Base-by-base conservation (phyloP, 2,113 vertebrate species). In the Cryptomyrus ogoouensis region DNA sequence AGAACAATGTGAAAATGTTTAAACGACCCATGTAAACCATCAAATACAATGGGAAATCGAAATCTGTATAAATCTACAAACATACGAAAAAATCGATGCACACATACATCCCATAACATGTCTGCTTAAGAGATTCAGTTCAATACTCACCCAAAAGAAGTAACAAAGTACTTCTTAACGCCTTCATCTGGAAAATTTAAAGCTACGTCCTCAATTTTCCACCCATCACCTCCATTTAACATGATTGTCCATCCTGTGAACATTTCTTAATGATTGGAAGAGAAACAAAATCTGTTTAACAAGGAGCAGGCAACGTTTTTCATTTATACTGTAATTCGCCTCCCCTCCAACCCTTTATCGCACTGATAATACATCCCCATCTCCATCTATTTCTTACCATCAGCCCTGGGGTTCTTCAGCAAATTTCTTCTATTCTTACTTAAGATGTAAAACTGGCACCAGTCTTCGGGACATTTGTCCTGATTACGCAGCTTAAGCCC, bases 351-450 rank as follows among this genome's bases (percentile, higher is more conserved):
- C n/a, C 1, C 10, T 19, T 35, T 31, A 13, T 4, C 50, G 19
- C 52, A 1, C 62, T 66, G n/a, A 27, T 12, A 66, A 27, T 62
- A n/a, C n/a, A 66, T 27, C 24, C 24, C 8, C n/a, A 66, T 66
- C 58, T 66, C 58, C 80, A 31, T 83, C 58, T 6, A 15, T 31
- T 13, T 62, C 92, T 93, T 90, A 96, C 96, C 46, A 88, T 95
- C 92, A 5, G 90, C 96, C 58, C 77, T 92, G 0, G 96, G 89
- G 56, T 96, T 96, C 90, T 93, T 95, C n/a, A 96, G 89, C 0
- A 96, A 93, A 91, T 96, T 96, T 10, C 92, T 92, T 35, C 92
- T 94, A 44, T 92, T 94, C 84, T 91, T 95, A 91, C 91, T 88
- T 35, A 95, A 53, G 83, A 94, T 94, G 88, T 95, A 96, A 92